phyloP scores from a whole-genome alignment of 2,113 vertebrate genomes.

The Myanophis thanlyinensis region DNA sequence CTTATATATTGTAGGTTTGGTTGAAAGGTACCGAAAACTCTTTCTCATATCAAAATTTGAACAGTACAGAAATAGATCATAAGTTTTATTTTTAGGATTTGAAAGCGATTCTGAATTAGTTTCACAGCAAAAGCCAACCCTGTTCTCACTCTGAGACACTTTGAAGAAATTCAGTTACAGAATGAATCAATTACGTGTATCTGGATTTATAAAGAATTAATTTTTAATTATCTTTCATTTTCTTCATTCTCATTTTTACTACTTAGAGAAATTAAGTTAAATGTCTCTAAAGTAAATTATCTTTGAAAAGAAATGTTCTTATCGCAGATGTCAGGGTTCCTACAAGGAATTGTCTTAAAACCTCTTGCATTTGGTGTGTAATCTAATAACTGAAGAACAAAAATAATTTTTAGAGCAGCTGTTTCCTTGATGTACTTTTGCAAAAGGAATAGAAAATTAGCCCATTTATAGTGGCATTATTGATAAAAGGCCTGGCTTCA shows the following conservation, averaged over 20 bases:
- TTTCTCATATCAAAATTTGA: constrained; percentile 70
- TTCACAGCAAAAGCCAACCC: constrained; percentile 60
- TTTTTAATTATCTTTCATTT: constrained; percentile 77
- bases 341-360: not conserved
- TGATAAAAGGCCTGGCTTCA: not conserved
- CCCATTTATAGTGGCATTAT: not conserved
- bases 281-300: constrained; percentile 24
- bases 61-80: constrained; percentile 75
- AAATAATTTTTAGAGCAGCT: not conserved
- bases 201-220: constrained; percentile 74
- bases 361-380: not conserved
- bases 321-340: not conserved
- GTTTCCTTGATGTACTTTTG: not conserved
- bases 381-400: not conserved
- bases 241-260: constrained; percentile 62
- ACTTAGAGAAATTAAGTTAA: constrained; percentile 61
- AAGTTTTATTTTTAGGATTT: constrained; percentile 70
- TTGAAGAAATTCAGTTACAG: constrained; percentile 63
- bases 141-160: constrained; percentile 68
- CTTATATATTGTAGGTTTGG: constrained; percentile 64
- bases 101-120: constrained; percentile 74
- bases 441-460: not conserved
- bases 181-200: constrained; percentile 66
- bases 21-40: constrained; percentile 48
- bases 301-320: constrained; percentile 18